These are phyloP conservation scores for Paraescarpia echinospica DNA, from an alignment of 1,140 invertebrate species.

Conservation along the genomic window DNA sequence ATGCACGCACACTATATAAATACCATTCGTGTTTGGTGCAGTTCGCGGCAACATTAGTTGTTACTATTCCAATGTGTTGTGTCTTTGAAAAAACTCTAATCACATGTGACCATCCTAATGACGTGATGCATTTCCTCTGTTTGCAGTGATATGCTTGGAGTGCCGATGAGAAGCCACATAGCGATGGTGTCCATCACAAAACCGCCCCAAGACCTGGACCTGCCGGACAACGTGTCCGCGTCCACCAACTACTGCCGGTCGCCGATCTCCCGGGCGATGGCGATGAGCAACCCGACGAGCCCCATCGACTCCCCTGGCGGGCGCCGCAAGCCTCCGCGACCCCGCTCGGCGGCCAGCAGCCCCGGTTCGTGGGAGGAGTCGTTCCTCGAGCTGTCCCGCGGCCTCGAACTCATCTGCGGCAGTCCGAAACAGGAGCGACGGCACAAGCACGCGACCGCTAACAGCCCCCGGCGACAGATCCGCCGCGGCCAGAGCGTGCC, in stretches of 20 bases:
- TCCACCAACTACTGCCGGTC: not conserved
- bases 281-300: not conserved
- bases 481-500: not conserved
- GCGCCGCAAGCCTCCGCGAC: not conserved
- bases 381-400: conserved; percentile 6
- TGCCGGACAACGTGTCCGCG: not conserved
- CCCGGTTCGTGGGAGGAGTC: conserved; percentile 14
- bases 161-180: not conserved
- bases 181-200: not conserved
- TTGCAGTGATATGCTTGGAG: not conserved
- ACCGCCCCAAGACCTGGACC: not conserved
- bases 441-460: not conserved
- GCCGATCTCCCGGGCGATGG: not conserved
- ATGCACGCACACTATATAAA: too few relatives aligned
- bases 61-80: not conserved
- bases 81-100: not conserved
- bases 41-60: not conserved
- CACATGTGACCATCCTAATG: not conserved
- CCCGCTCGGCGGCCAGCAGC: not conserved
- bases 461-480: not conserved
- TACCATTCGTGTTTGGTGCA: too few relatives aligned
- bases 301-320: not conserved
- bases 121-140: not conserved
- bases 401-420: conserved; percentile 12
- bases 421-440: not conserved